Evolutionary conservation across 2,888 invertebrate genomes (phyloP).

Genomic region (Sarcophaga subvicina): DNA sequence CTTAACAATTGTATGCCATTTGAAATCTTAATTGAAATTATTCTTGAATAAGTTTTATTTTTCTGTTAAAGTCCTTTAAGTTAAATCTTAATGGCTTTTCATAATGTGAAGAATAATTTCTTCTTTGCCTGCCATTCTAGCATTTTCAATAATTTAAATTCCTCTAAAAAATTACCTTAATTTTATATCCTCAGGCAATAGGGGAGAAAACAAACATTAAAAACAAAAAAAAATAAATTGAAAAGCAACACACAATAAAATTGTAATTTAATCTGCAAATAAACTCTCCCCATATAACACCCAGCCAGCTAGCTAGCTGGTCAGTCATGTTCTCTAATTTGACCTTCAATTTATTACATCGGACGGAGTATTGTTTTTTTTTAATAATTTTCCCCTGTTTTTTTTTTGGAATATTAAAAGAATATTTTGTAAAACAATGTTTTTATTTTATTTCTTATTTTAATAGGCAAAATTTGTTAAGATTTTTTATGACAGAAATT

Average conservation of each 20-base stretch:
- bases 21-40: too few relatives aligned
- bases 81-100: not conserved
- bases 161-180: not conserved
- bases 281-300: not conserved
- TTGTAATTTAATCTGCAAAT: not conserved
- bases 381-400: not conserved
- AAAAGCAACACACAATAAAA: not conserved
- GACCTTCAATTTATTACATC: constrained; percentile 1
- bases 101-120: not conserved
- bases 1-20: too few relatives aligned
- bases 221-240: not conserved
- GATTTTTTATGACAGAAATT: not conserved
- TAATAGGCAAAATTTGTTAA: not conserved
- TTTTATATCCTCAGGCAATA: not conserved
- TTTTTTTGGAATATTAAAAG: not conserved
- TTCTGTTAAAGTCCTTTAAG: too few relatives aligned
- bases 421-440: not conserved
- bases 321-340: not conserved
- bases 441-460: not conserved
- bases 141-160: too few relatives aligned
- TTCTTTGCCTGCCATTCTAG: too few relatives aligned
- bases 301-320: too few relatives aligned
- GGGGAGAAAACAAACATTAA: too few relatives aligned
- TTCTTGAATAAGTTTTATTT: too few relatives aligned
- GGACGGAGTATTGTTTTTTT: not conserved